phyloP scores from a whole-genome alignment of 2,888 invertebrate species.

The Psococerastis gibbosa region DNA sequence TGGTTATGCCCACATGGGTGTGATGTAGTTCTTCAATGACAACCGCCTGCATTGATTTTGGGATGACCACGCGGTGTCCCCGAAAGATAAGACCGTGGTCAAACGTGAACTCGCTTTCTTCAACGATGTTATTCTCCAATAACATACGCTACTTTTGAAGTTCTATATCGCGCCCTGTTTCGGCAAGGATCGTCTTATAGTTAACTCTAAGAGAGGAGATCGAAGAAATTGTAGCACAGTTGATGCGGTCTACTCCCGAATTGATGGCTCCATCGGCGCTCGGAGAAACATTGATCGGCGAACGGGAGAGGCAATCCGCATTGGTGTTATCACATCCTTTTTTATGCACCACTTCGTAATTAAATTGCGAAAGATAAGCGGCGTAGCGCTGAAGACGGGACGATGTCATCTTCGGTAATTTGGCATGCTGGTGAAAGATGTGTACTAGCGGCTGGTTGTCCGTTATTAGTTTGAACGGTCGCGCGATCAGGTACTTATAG shows the following conservation, averaged over 20 bases:
- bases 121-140: not conserved
- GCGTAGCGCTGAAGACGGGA: conserved; percentile 14
- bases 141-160: not conserved
- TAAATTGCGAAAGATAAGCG: too few relatives aligned
- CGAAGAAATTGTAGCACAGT: not conserved
- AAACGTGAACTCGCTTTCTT: not conserved
- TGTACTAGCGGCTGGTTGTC: not conserved
- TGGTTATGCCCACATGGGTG: conserved; percentile 19
- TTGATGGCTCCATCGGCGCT: not conserved
- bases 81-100: conserved; percentile 10
- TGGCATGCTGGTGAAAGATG: conserved; percentile 1
- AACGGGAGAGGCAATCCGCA: conserved; percentile 15
- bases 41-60: conserved; percentile 11
- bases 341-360: conserved; percentile 15
- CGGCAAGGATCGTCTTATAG: not conserved
- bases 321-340: conserved; percentile 15
- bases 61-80: conserved; percentile 15
- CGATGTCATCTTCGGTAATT: conserved; percentile 4
- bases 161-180: too few relatives aligned
- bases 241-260: not conserved
- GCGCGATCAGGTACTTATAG: not conserved
- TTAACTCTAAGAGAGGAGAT: not conserved
- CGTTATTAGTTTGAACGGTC: not conserved
- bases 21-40: conserved; percentile 19
- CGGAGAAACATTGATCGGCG: not conserved